Conservation (phyloP, 2,888 invertebrate genomes). For the Hirtodrosophila trivittata region DNA sequence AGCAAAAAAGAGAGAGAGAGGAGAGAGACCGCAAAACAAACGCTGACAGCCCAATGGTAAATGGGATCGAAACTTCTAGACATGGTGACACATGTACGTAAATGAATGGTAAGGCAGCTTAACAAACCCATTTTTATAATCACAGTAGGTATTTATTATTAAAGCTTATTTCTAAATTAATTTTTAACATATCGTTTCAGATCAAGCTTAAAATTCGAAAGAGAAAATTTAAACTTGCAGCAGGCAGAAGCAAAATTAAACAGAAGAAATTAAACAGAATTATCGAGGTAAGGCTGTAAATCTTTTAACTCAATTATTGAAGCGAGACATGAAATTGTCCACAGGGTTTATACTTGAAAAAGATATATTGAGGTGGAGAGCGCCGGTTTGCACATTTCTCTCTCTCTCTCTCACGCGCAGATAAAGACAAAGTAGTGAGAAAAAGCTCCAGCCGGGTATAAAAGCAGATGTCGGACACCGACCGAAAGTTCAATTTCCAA, state of each 20-base stretch:
- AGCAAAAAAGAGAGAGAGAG: slow-evolving; percentile 3
- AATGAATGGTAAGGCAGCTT: no score
- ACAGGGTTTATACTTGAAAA: slow-evolving; percentile 22
- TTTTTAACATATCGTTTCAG: no score
- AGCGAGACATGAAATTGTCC: slow-evolving; percentile 9
- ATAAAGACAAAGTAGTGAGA: slow-evolving; percentile 7
- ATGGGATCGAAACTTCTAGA: slow-evolving; percentile 40
- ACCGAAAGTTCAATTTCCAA: slow-evolving; percentile 40
- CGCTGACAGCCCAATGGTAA: slow-evolving; percentile 32
- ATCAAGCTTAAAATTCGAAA: no score
- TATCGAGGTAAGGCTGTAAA: no score
- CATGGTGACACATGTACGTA: no score
- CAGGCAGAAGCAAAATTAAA: slow-evolving; percentile 1
- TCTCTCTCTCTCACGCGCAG: neutral
- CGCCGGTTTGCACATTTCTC: slow-evolving; percentile 11
- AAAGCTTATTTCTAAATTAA: no score
- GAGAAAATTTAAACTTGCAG: neutral
- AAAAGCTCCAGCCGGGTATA: slow-evolving; percentile 51
- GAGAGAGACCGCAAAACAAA: slow-evolving; percentile 1
- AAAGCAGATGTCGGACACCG: slow-evolving; percentile 22
- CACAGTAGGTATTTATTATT: neutral
- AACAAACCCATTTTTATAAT: neutral
- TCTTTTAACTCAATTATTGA: no score
- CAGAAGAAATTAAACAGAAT: slow-evolving; percentile 1
- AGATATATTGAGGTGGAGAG: slow-evolving; percentile 8